Conservation (phyloP, 1,140 invertebrate species). For the Idris sp. region DNA sequence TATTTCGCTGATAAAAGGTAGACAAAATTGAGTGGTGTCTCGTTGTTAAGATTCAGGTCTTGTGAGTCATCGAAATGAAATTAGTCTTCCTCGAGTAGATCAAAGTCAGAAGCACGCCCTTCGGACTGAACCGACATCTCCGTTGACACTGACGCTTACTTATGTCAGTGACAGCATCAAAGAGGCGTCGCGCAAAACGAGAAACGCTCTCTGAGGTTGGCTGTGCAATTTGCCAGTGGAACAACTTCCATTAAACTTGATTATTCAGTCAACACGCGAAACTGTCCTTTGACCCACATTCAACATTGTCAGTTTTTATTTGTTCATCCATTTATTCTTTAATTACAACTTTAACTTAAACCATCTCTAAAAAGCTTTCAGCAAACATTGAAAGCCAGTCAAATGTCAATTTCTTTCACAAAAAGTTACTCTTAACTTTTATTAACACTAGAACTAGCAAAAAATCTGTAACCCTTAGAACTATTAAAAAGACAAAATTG, state of each 20-base stretch:
- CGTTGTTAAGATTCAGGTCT: slow-evolving; percentile 35
- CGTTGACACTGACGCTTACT: slow-evolving; percentile 43
- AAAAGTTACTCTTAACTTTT: too few species aligned
- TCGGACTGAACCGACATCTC: slow-evolving; percentile 18
- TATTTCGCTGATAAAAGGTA: neutral
- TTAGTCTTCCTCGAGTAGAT: slow-evolving; percentile 50
- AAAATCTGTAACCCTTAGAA: too few species aligned
- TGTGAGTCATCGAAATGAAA: slow-evolving; percentile 55
- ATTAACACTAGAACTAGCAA: too few species aligned
- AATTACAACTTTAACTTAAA: neutral
- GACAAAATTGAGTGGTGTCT: slow-evolving; percentile 10
- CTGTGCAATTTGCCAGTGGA: slow-evolving; percentile 51
- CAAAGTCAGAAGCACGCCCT: slow-evolving; percentile 53
- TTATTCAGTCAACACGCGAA: slow-evolving; percentile 35
- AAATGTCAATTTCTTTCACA: too few species aligned
- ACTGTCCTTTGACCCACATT: slow-evolving; percentile 46
- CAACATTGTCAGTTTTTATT: slow-evolving; percentile 6
- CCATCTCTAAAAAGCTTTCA: too few species aligned
- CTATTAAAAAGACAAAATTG: too few species aligned
- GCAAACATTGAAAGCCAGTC: too few species aligned
- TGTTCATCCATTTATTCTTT: slow-evolving; percentile 10
- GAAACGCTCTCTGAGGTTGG: slow-evolving; percentile 34
- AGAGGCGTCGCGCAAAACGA: slow-evolving; percentile 52
- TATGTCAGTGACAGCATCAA: slow-evolving; percentile 49
- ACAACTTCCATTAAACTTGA: slow-evolving; percentile 45